Base-by-base conservation (phyloP, 2,888 invertebrate species). In the Apoderus coryli region DNA sequence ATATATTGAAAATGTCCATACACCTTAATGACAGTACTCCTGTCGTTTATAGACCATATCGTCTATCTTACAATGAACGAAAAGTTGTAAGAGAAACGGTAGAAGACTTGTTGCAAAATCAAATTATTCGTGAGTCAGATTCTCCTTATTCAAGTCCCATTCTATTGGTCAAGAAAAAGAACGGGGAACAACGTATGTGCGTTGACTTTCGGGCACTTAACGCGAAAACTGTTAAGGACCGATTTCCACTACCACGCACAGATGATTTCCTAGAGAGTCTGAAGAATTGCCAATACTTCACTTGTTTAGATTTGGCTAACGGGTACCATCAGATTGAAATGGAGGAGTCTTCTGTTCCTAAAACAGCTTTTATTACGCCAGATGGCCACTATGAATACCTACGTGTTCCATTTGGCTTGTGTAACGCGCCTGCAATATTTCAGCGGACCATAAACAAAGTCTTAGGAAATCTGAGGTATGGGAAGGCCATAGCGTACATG, bases 241-340 rank as follows among this genome's bases (percentile, higher is more conserved):
- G 42, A 4, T 52, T 44, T 33, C 51, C 52, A 0, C 27, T 54
- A 2, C 50, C 51, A 2, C 38, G 44, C n/a, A 44, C 53, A 4
- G 44, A 49, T n/a, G 53, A 55, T 23, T 39, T 42, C n/a, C 26
- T 50, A 16, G 44, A 49, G 23, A 28, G 31, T 4, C 29, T 56
- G 9, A 32, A 36, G 4, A 42, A 40, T 5, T 41, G 42, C 12
- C 34, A 30, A 14, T 46, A 37, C 27, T 56, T 44, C 23, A 47
- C 49, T 4, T 39, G 35, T 3, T 29, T 56, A 3, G 52, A 56
- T 35, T 27, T 50, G 31, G 42, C 43, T 4, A 30, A 33, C 1
- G 54, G 50, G 2, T 47, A 48, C 36, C 41, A 46, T 25, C 54
- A 53, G 22, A 46, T 54, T 11, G 43, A 40, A 10, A 34, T 55